Percentiles rank a stretch among this genome's conserved stretches.
phyloP scores from a whole-genome alignment of 2,113 vertebrate species.

The Hemibagrus wyckioides region DNA sequence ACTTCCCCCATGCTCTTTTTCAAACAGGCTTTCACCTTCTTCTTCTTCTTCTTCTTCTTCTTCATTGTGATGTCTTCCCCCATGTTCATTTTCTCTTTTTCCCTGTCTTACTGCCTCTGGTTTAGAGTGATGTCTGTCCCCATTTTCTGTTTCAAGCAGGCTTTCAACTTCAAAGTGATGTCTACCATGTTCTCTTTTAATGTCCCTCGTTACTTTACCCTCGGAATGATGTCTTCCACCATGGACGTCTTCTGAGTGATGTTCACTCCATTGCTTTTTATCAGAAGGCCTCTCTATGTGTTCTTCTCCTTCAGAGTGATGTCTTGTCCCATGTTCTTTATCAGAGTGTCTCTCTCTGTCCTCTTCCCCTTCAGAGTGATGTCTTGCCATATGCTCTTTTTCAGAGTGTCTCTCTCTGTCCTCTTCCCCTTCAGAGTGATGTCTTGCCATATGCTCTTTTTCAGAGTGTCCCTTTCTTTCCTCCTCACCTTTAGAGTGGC shows the following conservation, averaged over 20 bases:
- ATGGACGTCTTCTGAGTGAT: slow-evolving; percentile 21
- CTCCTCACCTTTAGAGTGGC: not conserved
- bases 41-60: not conserved
- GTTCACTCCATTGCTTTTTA: not conserved
- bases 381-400: not conserved
- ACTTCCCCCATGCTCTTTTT: not conserved
- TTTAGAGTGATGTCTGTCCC: slow-evolving; percentile 8
- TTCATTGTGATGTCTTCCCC: not conserved
- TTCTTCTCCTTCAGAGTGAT: not conserved
- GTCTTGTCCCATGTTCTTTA: not conserved
- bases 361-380: slow-evolving; percentile 3
- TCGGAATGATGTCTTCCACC: not conserved
- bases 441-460: not conserved
- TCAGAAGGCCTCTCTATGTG: not conserved
- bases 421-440: not conserved
- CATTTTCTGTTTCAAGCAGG: slow-evolving; percentile 31
- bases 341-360: not conserved
- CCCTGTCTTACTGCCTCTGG: not conserved
- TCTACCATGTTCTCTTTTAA: slow-evolving; percentile 38
- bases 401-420: not conserved
- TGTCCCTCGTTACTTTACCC: not conserved
- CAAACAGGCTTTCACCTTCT: not conserved
- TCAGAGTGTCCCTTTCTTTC: not conserved
- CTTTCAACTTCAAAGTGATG: slow-evolving; percentile 6
- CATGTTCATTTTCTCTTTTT: not conserved